Percentiles rank a stretch among this genome's conserved stretches.
Evolutionary conservation across 2,888 invertebrate genomes (phyloP).

Genomic region (Sesamia inferens): DNA sequence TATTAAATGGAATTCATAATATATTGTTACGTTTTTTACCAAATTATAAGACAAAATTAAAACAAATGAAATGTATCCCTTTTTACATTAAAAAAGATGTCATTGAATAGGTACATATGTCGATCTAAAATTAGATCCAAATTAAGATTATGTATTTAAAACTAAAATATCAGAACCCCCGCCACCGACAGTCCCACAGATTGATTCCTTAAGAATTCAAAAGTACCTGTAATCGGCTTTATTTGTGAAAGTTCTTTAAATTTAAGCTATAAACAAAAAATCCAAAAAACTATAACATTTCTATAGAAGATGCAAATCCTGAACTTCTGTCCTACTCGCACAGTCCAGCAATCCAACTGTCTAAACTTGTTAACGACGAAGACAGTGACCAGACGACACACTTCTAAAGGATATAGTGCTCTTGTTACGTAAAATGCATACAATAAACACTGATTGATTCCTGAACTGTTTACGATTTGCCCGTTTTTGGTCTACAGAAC

Average conservation of each 20-base stretch:
- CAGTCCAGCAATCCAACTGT: slow-evolving; percentile 46
- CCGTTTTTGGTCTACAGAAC: slow-evolving; percentile 58
- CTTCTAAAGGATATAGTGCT: slow-evolving; percentile 59
- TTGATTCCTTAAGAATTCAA: too few species aligned
- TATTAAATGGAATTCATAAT: not conserved
- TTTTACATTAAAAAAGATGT: not conserved
- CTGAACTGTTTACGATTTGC: slow-evolving; percentile 59
- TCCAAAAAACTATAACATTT: not conserved
- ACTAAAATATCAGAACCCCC: not conserved
- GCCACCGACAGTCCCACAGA: too few species aligned
- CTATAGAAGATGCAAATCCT: not conserved
- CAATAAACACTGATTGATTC: slow-evolving; percentile 65
- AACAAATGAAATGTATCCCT: not conserved
- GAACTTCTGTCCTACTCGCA: slow-evolving; percentile 19
- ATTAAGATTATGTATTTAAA: not conserved
- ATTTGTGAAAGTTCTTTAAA: too few species aligned
- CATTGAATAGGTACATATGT: not conserved
- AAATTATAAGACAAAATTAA: too few species aligned
- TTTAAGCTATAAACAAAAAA: not conserved
- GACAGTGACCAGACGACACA: slow-evolving; percentile 44
- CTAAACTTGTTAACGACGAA: slow-evolving; percentile 48
- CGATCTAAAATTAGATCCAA: not conserved
- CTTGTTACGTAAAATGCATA: slow-evolving; percentile 66
- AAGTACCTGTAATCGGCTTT: too few species aligned
- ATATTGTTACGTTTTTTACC: not conserved